Conservation (phyloP, 2,797 vertebrate genomes). For the Sebastes alutus region DNA sequence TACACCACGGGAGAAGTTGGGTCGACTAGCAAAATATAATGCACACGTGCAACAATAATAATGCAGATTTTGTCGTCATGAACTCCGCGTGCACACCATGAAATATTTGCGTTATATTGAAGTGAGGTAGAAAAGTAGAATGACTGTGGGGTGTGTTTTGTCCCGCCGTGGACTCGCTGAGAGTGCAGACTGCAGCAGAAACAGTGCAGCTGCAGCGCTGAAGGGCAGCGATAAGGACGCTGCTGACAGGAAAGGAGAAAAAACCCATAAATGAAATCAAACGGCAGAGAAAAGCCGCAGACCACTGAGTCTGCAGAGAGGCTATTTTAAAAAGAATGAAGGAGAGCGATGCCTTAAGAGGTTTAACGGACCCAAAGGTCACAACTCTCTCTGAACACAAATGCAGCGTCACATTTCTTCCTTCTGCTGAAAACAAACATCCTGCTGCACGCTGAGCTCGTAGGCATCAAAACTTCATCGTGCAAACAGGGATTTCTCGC, state of each 20-base stretch:
- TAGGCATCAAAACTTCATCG: neutral
- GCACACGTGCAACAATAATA: neutral
- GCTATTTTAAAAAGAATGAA: conserved; percentile 16
- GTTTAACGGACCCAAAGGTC: conserved; percentile 48
- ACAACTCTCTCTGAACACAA: conserved; percentile 7
- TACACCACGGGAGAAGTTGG: neutral
- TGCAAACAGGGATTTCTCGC: neutral
- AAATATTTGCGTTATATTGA: neutral
- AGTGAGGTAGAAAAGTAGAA: neutral
- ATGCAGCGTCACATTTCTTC: conserved; percentile 20
- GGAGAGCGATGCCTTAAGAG: conserved; percentile 16
- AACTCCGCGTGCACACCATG: neutral
- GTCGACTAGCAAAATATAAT: neutral
- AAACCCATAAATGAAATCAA: conserved; percentile 43
- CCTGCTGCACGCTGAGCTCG: neutral
- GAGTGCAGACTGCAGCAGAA: conserved; percentile 57
- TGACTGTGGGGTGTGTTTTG: conserved; percentile 1
- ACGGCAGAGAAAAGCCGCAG: conserved; percentile 24
- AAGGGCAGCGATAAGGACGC: conserved; percentile 55
- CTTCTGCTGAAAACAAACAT: neutral
- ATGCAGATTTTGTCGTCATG: neutral
- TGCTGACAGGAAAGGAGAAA: conserved; percentile 27
- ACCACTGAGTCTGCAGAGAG: conserved; percentile 40
- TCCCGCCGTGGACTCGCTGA: neutral
- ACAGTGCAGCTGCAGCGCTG: conserved; percentile 41